Conservation (phyloP, 2,113 vertebrate genomes). For the Daboia siamensis region DNA sequence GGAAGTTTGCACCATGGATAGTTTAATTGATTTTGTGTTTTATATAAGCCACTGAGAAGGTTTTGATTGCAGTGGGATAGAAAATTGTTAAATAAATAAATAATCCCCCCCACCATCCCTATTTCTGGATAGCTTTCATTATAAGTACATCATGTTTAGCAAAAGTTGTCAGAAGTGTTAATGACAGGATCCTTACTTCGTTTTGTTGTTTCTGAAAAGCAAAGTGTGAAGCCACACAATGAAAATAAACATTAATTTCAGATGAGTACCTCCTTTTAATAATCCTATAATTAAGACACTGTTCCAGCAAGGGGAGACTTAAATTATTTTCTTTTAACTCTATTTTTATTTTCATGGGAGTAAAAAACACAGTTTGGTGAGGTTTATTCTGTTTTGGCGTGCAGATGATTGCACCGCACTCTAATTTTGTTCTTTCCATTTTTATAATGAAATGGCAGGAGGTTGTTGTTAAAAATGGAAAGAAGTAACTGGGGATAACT, state of each 20-base stretch:
- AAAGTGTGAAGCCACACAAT: neutral
- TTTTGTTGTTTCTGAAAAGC: neutral
- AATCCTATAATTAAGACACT: neutral
- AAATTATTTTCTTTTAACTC: neutral
- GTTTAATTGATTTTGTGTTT: neutral
- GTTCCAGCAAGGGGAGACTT: neutral
- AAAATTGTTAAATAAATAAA: neutral
- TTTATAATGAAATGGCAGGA: neutral
- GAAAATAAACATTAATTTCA: neutral
- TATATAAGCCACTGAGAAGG: neutral
- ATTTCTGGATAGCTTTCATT: neutral
- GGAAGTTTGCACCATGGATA: neutral
- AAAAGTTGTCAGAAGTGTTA: neutral
- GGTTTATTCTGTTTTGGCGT: neutral
- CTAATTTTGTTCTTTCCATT: neutral
- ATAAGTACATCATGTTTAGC: neutral
- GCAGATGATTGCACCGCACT: neutral
- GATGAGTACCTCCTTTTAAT: neutral
- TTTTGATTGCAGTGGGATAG: neutral
- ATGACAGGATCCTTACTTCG: neutral
- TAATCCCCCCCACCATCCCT: neutral
- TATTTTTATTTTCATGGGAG: neutral
- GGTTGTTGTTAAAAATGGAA: neutral
- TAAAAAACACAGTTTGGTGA: neutral
- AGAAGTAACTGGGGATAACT: neutral